These are phyloP conservation scores for Melipona beecheii DNA, from an alignment of 2,888 invertebrate species.

Conservation along the genomic window DNA sequence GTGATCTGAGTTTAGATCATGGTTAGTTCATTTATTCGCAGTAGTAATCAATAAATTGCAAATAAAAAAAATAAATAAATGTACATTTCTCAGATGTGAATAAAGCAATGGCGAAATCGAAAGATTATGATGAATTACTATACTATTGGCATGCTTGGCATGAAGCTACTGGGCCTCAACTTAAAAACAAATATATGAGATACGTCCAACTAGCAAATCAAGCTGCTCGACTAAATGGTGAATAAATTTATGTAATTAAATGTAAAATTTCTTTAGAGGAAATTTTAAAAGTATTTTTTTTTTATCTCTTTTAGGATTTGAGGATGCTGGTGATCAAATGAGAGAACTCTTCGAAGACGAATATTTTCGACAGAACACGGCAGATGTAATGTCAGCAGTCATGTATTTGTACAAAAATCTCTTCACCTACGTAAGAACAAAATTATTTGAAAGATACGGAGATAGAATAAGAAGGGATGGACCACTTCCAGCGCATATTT, in stretches of 20 bases:
- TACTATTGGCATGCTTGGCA: conserved; percentile 93
- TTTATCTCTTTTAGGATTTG: conserved; percentile 86
- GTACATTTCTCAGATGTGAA: conserved; percentile 81
- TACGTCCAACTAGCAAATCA: conserved; percentile 92
- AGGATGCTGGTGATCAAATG: conserved; percentile 93
- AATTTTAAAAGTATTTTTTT: background rate
- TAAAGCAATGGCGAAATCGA: conserved; percentile 89
- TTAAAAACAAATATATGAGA: conserved; percentile 91
- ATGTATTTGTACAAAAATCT: conserved; percentile 92
- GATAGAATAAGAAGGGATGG: conserved; percentile 88
- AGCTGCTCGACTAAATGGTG: conserved; percentile 91
- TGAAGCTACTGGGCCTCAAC: conserved; percentile 90
- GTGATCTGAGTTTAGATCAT: conserved; percentile 84
- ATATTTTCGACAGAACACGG: conserved; percentile 87
- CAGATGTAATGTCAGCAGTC: conserved; percentile 84
- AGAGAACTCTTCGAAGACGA: conserved; percentile 90
- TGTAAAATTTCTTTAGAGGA: background rate
- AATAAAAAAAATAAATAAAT: background rate
- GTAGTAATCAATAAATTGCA: background rate
- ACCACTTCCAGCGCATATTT: conserved; percentile 93
- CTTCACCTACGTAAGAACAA: conserved; percentile 92
- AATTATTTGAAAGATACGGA: conserved; percentile 88
- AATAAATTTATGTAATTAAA: background rate
- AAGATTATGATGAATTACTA: conserved; percentile 90
- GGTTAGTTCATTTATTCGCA: conserved; percentile 73